Base-by-base conservation (phyloP, 2,797 vertebrate genomes). In the Sebastes paucispinis region DNA sequence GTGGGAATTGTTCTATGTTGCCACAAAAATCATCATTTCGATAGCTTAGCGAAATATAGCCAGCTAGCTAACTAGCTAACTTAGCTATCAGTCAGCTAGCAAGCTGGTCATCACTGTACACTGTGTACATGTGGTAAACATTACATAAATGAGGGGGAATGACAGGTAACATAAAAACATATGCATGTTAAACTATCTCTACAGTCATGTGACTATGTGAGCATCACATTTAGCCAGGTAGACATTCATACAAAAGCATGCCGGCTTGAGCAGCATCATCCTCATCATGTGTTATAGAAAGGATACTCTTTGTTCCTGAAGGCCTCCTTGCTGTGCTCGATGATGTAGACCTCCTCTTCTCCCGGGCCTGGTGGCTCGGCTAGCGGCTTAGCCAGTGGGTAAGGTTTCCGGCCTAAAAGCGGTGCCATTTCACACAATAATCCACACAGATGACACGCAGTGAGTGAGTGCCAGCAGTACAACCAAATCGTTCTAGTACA, bases 301-400 rank as follows among this genome's bases (percentile, higher is more conserved):
- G 97, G 98, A 98, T 99, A 99, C 98, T 98, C 98, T 96, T 97
- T 97, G 93, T 97, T 97, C 96, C 95, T 97, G 96, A 98, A 98
- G 96, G 97, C 97, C 96, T 99, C 98, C 92, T 97, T 96, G 88
- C 95, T 97, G 96, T 98, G 98, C 78, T 97, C 95, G 93, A 98
- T 96, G 92, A 95, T 96, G 96, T 96, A 97, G 81, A 96, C 93
- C 86, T 96, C 96, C 50, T 93, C 96, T 89, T 93, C 96, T 89
- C 92, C 96, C 85, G 97, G 96, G 90, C 96, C 96, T 87, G 96
- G 94, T 76, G 95, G 91, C 85, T 96, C 96, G 60, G 95, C 93
- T 89, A 96, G 92, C 81, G 97, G 95, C 92, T 98, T 98, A 81
- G 94, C 96, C 81, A 99, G 93, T 69, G 98, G 97, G 87, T 97